A percentile compares a stretch with the other conserved stretches of the same genome.
phyloP scores from a whole-genome alignment of 2,888 invertebrate genomes.

The Pharmacophagus antenor region DNA sequence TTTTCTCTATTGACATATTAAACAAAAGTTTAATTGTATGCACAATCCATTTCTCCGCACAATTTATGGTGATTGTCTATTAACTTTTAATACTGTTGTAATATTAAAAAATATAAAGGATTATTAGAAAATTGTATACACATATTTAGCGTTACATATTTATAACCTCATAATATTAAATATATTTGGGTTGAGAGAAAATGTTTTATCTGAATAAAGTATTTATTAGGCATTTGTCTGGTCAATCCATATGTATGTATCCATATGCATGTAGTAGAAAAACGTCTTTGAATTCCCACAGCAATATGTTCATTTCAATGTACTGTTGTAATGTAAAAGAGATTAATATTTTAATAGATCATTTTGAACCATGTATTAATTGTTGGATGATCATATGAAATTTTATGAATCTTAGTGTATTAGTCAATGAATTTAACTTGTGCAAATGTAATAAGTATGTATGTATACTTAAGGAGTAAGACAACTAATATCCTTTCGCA shows the following conservation, averaged over 20 bases:
- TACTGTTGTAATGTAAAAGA: conserved; percentile 42
- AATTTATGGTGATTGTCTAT: conserved; percentile 23
- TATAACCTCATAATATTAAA: not conserved
- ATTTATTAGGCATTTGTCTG: not conserved
- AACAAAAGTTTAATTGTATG: conserved; percentile 5
- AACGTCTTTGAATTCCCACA: conserved; percentile 14
- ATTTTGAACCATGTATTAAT: conserved; percentile 53
- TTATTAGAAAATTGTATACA: not conserved
- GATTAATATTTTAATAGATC: conserved; percentile 59
- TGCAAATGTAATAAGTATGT: conserved; percentile 23
- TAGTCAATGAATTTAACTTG: conserved; percentile 34
- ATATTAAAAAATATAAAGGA: not conserved
- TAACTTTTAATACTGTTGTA: conserved; percentile 4
- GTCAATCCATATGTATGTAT: not conserved
- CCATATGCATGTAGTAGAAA: not conserved
- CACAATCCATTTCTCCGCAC: conserved; percentile 32
- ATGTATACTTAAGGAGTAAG: conserved; percentile 13
- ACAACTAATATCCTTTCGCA: conserved; percentile 15
- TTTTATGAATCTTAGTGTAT: conserved; percentile 49
- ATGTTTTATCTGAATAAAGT: conserved; percentile 4
- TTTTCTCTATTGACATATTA: not conserved
- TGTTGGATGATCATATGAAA: conserved; percentile 53
- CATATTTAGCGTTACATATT: not conserved
- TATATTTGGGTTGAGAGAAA: not conserved
- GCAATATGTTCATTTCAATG: conserved; percentile 36